These are phyloP conservation scores for Casuarius casuarius DNA, from an alignment of 2,113 vertebrate genomes.

Conservation along the genomic window DNA sequence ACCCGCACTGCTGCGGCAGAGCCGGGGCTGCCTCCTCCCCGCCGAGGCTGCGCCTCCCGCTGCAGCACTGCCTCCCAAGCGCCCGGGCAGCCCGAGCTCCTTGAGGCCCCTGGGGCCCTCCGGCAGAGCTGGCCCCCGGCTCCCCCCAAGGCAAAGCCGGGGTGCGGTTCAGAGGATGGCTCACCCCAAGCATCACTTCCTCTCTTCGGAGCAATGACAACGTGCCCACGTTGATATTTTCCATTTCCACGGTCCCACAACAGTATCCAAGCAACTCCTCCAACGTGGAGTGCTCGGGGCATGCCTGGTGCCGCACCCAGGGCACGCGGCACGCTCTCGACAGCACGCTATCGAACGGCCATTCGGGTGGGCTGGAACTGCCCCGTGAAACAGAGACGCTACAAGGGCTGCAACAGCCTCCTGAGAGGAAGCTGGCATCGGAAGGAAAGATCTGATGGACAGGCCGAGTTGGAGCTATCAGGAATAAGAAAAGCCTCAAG, in stretches of 20 bases:
- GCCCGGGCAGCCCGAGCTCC: not conserved
- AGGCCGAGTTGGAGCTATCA: not conserved
- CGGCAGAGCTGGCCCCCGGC: not conserved
- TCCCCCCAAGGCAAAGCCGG: fast-evolving
- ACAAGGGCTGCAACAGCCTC: fast-evolving
- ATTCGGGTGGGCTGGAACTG: not conserved
- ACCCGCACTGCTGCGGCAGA: not conserved
- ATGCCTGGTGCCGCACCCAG: not conserved
- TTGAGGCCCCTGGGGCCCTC: not conserved
- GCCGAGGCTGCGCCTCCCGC: not conserved
- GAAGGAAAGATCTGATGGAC: not conserved
- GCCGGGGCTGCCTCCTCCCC: not conserved
- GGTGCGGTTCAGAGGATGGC: not conserved
- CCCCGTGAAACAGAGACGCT: not conserved
- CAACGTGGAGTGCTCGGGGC: not conserved
- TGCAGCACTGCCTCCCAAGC: not conserved
- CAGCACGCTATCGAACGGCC: not conserved
- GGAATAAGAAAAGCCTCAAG: not conserved
- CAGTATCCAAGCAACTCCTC: not conserved
- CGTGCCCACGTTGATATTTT: not conserved
- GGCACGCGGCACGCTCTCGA: not conserved
- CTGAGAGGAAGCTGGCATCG: not conserved
- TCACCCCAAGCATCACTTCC: slow-evolving; percentile 29
- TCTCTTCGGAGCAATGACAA: not conserved
- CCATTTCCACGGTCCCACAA: not conserved